phyloP scores from a whole-genome alignment of 2,797 vertebrate genomes.

The Propithecus perrieri region DNA sequence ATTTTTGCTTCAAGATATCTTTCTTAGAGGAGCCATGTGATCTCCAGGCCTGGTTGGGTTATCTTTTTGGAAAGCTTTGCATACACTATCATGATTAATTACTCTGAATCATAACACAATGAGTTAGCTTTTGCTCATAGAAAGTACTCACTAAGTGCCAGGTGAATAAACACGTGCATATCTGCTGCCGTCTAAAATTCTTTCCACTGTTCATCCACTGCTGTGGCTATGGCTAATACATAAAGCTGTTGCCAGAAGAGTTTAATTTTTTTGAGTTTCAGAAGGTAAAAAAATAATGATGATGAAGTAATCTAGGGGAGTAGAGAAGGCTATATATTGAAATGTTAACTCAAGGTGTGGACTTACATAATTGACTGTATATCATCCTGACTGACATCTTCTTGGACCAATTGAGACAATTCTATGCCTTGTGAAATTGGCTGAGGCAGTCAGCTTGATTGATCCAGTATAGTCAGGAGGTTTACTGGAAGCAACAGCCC shows the following conservation, averaged over 20 bases:
- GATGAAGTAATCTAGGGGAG: conserved; percentile 35
- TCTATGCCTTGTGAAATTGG: conserved; percentile 48
- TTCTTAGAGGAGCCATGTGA: background rate
- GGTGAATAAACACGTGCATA: background rate
- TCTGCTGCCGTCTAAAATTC: background rate
- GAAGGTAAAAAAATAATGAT: conserved; percentile 28
- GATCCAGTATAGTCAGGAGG: conserved; percentile 10
- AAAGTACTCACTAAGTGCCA: background rate
- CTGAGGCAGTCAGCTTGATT: conserved; percentile 38
- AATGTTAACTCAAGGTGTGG: conserved; percentile 48
- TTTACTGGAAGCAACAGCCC: conserved; percentile 48
- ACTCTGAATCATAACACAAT: background rate
- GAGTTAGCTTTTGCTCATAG: background rate
- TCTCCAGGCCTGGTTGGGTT: background rate
- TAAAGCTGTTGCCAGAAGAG: background rate
- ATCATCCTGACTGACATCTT: conserved; percentile 62
- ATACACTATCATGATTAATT: background rate
- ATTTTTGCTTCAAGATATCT: background rate
- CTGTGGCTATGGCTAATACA: background rate
- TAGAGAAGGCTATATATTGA: conserved; percentile 14
- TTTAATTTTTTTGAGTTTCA: conserved; percentile 14
- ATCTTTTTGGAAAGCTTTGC: background rate
- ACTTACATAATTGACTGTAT: conserved; percentile 28
- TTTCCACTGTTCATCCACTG: background rate
- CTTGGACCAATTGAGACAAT: conserved; percentile 63